Conservation (phyloP, 2,888 invertebrate species). For the Trichopria drosophilae region DNA sequence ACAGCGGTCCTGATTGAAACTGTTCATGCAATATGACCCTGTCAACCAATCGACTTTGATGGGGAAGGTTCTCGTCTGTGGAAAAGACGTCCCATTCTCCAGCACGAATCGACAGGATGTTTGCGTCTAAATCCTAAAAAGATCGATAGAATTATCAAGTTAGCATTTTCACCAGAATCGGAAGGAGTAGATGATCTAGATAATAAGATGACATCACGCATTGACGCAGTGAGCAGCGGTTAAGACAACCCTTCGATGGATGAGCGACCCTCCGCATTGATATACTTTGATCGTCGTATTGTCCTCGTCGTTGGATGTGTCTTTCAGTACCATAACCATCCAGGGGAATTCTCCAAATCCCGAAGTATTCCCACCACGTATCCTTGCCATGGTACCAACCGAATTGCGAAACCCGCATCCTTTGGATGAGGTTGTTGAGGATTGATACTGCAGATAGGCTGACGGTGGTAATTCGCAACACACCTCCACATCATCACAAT, state of each 20-base stretch:
- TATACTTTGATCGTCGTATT: slow-evolving; percentile 65
- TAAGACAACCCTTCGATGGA: slow-evolving; percentile 73
- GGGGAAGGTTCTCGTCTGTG: slow-evolving; percentile 67
- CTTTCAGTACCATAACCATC: slow-evolving; percentile 74
- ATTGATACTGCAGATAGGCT: no score
- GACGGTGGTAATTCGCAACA: no score
- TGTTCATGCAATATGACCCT: slow-evolving; percentile 65
- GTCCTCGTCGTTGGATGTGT: slow-evolving; percentile 60
- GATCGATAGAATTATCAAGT: no score
- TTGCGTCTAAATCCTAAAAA: slow-evolving; percentile 27
- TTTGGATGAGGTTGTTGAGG: no score
- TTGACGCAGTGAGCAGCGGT: slow-evolving; percentile 79
- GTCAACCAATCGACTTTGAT: slow-evolving; percentile 69
- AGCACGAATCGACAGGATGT: slow-evolving; percentile 63
- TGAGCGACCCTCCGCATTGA: slow-evolving; percentile 79
- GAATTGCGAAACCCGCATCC: no score
- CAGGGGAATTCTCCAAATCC: slow-evolving; percentile 81
- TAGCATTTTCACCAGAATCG: background rate
- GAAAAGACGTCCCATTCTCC: slow-evolving; percentile 85
- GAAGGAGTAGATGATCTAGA: no score
- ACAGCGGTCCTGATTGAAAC: slow-evolving; percentile 68
- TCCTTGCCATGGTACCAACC: no score
- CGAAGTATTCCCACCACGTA: no score
- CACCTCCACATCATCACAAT: no score
- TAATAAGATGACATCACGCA: slow-evolving; percentile 46